Conservation (phyloP, 2,113 vertebrate genomes). For the Xiphophorus hellerii region DNA sequence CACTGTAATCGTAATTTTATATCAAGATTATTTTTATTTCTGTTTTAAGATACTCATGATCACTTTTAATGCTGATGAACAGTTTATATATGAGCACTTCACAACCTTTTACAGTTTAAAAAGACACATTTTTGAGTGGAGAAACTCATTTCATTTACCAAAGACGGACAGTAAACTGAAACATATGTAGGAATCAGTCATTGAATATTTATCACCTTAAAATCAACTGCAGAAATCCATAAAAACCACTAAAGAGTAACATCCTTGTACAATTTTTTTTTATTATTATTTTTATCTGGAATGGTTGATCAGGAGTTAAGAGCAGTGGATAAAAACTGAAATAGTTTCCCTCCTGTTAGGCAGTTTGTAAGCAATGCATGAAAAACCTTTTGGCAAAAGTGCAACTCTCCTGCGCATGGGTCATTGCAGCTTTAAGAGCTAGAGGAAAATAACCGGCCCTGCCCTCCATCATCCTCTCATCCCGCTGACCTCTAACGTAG, state of each 20-base stretch:
- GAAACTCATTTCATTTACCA: not conserved
- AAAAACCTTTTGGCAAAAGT: constrained; percentile 62
- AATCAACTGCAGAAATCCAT: not conserved
- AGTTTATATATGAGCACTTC: not conserved
- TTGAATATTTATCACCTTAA: not conserved
- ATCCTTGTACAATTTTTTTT: not conserved
- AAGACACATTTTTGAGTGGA: no score
- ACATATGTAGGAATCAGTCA: not conserved
- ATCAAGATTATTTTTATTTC: no score
- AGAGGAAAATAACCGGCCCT: constrained; percentile 64
- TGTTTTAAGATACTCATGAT: no score
- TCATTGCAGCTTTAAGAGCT: constrained; percentile 66
- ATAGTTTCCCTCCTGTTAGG: constrained; percentile 53
- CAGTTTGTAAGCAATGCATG: constrained; percentile 43
- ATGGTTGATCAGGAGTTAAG: constrained; percentile 26
- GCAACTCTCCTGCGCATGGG: constrained; percentile 64
- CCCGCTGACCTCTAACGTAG: constrained; percentile 66
- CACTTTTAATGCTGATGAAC: not conserved
- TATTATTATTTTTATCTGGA: not conserved
- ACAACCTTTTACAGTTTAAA: no score
- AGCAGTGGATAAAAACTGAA: constrained; percentile 42
- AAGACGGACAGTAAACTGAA: not conserved
- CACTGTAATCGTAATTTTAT: no score
- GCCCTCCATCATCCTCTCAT: constrained; percentile 73
- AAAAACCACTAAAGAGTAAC: not conserved